Conservation (phyloP, 2,888 invertebrate species). For the Hemaris fuciformis region DNA sequence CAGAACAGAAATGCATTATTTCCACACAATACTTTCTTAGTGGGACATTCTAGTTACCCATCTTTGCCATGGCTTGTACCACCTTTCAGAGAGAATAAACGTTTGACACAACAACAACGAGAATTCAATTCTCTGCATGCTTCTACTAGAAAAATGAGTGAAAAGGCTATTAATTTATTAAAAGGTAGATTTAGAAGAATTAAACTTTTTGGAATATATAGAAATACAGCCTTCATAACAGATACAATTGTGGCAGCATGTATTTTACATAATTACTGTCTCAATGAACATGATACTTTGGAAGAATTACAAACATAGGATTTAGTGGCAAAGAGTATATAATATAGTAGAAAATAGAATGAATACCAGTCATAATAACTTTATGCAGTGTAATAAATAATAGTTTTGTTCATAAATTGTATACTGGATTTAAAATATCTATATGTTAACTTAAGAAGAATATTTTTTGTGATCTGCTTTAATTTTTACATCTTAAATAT, state of each 20-base stretch:
- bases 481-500: not conserved
- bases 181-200: constrained; percentile 55
- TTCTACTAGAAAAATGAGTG: constrained; percentile 51
- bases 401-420: too few relatives aligned
- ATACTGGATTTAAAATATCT: too few relatives aligned
- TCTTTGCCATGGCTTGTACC: constrained; percentile 57
- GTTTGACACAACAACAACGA: constrained; percentile 52
- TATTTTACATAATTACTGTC: constrained; percentile 61
- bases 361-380: not conserved
- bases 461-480: not conserved
- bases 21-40: constrained; percentile 53
- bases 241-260: constrained; percentile 62
- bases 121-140: constrained; percentile 55
- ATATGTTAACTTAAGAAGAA: too few relatives aligned
- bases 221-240: constrained; percentile 58
- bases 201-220: constrained; percentile 55
- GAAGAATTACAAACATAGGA: constrained; percentile 31
- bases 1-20: constrained; percentile 49
- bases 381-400: too few relatives aligned
- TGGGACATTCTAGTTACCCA: constrained; percentile 60
- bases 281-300: constrained; percentile 53
- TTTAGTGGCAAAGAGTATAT: too few relatives aligned
- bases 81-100: constrained; percentile 58
- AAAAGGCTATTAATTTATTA: constrained; percentile 52
- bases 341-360: too few relatives aligned